Base-by-base conservation (phyloP, 1,140 invertebrate species). In the Globodera ellingtonae region DNA sequence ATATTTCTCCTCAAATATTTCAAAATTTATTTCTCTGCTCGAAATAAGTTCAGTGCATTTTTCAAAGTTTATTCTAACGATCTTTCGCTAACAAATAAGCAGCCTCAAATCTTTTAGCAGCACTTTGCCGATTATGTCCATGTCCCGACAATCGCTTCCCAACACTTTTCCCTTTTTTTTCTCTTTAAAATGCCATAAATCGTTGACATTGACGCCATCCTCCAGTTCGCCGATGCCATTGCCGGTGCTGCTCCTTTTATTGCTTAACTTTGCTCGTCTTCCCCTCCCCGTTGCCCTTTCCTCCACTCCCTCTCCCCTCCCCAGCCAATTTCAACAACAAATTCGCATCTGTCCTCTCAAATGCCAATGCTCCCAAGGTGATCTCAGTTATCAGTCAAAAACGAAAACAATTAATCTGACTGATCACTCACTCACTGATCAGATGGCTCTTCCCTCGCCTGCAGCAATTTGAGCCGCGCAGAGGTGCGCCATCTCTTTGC, bases 401-500 rank as follows among this genome's bases (percentile, higher is more conserved):
- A n/a, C n/a, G n/a, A 18, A 6, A 6, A 15, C 15, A 15, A 15
- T 59, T 6, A 6, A 10, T 62, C 15, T 15, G 15, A 62, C 10
- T 62, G 10, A 13, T 15, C 50, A 67, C 0, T 67, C 8, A 21
- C 2, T 35, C 67, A 70, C 67, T 70, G 65, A 67, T 77, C 50
- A 77, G 75, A 77, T 52, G 21, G 65, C 65, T 77, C 69, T 67
- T 77, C 62, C 24, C 18, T 77, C 9, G 13, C 52, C 48, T 77
- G 75, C 46, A 44, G 10, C 21, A 47, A 77, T 67, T 44, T 77
- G n/a, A 48, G 50, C 50, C 65, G 62, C 35, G 48, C 75, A 10
- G 75, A 77, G 44, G 7, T 77, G 21, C 75, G 75, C 59, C 62
- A 66, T 13, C 75, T 77, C 13, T 77, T 77, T 47, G 24, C 21